phyloP scores from a whole-genome alignment of 2,797 vertebrate genomes.

The Lerista edwardsae region DNA sequence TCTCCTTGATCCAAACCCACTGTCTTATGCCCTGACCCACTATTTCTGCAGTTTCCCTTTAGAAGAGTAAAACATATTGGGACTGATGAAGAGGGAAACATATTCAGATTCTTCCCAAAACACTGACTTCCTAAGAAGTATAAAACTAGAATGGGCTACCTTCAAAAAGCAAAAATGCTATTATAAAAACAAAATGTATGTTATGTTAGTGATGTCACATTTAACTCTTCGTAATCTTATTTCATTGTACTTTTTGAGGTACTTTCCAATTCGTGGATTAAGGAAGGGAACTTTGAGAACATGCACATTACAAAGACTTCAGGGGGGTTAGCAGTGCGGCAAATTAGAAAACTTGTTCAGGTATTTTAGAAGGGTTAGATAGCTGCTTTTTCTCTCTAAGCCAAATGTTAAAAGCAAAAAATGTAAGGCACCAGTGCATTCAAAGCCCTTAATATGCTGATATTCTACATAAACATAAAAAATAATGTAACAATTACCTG shows the following conservation, averaged over 20 bases:
- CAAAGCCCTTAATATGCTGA: constrained; percentile 83
- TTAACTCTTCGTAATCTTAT: constrained; percentile 2
- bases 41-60: neutral
- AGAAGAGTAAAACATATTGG: too few relatives aligned
- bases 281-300: constrained; percentile 62
- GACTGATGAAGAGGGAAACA: too few relatives aligned
- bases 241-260: constrained; percentile 69
- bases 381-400: constrained; percentile 53
- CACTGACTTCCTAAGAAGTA: neutral
- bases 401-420: constrained; percentile 55
- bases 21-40: neutral
- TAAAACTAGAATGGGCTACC: neutral
- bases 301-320: constrained; percentile 67
- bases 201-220: constrained; percentile 13
- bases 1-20: neutral
- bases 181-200: neutral
- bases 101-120: too few relatives aligned
- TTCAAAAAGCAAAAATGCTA: neutral
- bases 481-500: constrained; percentile 30
- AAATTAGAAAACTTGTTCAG: constrained; percentile 50
- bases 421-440: constrained; percentile 61
- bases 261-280: constrained; percentile 73
- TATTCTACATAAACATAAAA: constrained; percentile 56
- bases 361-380: constrained; percentile 42
- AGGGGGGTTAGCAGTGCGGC: constrained; percentile 51